Evolutionary conservation across 1,140 invertebrate genomes (phyloP), one percentile per base, ranked within the genome.

Genomic region (Sitophilus oryzae): DNA sequence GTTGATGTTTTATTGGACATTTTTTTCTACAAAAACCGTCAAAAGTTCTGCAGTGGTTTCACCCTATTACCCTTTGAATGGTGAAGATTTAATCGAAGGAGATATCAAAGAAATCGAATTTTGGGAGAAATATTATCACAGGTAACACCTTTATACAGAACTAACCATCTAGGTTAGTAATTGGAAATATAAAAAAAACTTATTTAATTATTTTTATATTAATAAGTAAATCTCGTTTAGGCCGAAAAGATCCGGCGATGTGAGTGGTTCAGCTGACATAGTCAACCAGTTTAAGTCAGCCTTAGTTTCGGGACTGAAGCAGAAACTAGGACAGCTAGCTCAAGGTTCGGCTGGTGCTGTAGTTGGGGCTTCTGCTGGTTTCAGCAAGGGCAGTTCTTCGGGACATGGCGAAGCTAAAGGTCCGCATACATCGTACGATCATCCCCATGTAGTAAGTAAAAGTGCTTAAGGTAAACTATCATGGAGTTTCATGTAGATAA

Each of bases 241-340:
- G 19, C 42, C 48, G 14, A 62, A 60, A 46, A 41, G 60, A 25
- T 60, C 57, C 23, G 59, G 48, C 23, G 49, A 51, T 15, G 47
- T 49, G 9, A 46, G 46, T 2, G 53, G 63, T 9, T 55, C 51
- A 37, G 73, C 70, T 34, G 75, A 77, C 53, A 72, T 77, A 49
- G 66, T 77, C 11, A 61, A 69, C 11, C 67, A 70, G 42, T 52
- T 77, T 5, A 72, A 74, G 55, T 68, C 67, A 2, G 74, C 74
- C 30, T 71, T 77, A 11, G 72, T 73, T 0, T 71, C 76, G 14
- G 77, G 77, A 0, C 60, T 83, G 19, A 73, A 78, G 54, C 76
- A 74, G 34, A 81, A 82, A 66, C 70, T 82, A 5, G 74, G 75
- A 0, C 71, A 78, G 20, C 53, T 79, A 5, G 76, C 75, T 0